These are phyloP conservation scores for Columba janthina DNA, from an alignment of 2,113 vertebrate species.

Conservation along the genomic window DNA sequence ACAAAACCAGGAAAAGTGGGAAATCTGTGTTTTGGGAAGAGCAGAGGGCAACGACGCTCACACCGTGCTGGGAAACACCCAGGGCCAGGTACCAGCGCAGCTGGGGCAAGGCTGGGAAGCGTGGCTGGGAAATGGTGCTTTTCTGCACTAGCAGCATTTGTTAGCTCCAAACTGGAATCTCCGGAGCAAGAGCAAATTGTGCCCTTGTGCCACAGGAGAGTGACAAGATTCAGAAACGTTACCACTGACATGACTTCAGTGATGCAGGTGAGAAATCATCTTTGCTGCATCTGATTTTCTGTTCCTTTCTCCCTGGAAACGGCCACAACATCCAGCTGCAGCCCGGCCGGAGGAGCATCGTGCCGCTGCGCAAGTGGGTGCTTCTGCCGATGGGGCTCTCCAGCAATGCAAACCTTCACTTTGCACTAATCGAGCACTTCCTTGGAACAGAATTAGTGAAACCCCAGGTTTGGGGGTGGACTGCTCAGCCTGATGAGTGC, in stretches of 20 bases:
- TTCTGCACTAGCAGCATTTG: background rate
- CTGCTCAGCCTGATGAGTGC: accelerated
- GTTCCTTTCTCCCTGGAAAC: too few relatives aligned
- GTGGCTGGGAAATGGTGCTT: accelerated
- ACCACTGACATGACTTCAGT: too few relatives aligned
- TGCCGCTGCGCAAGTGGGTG: background rate
- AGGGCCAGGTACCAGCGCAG: too few relatives aligned
- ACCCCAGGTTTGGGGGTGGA: accelerated
- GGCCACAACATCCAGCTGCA: too few relatives aligned
- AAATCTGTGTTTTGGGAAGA: background rate
- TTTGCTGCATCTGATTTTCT: too few relatives aligned
- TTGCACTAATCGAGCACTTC: accelerated
- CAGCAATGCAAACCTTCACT: background rate
- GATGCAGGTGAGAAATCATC: too few relatives aligned
- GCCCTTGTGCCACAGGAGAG: too few relatives aligned
- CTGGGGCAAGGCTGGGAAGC: background rate
- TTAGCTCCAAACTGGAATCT: background rate
- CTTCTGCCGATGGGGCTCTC: background rate
- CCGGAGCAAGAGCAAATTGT: too few relatives aligned
- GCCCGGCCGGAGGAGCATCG: too few relatives aligned
- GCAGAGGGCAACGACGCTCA: background rate
- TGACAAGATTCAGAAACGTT: too few relatives aligned
- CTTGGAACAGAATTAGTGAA: accelerated
- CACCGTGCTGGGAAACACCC: accelerated
- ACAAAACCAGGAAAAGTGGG: accelerated